These are phyloP conservation scores for Sylvicola cinctus DNA, from an alignment of 2,888 invertebrate genomes.

Conservation along the genomic window DNA sequence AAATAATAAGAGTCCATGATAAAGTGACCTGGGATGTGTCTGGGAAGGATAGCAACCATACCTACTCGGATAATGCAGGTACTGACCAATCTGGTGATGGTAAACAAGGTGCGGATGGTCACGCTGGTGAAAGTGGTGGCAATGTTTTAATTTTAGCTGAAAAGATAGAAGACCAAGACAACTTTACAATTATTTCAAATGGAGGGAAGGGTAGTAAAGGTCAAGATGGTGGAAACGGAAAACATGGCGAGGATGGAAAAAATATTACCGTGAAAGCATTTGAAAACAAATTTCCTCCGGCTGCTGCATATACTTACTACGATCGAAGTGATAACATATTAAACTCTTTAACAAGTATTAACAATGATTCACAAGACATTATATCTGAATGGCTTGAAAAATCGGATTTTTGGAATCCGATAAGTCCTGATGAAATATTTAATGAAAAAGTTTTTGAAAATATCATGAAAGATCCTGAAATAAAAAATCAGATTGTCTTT, in stretches of 20 bases:
- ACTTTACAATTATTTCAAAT: conserved; percentile 11
- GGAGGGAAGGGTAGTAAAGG: conserved; percentile 14
- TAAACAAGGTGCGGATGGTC: conserved; percentile 11
- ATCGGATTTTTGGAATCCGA: too few relatives aligned
- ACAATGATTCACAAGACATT: too few relatives aligned
- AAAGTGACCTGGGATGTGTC: conserved; percentile 11
- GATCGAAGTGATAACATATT: too few relatives aligned
- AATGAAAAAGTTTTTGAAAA: too few relatives aligned
- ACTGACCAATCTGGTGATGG: conserved; percentile 10
- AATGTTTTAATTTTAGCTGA: conserved; percentile 11
- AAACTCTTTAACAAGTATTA: too few relatives aligned
- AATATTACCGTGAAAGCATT: too few relatives aligned
- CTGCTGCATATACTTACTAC: too few relatives aligned
- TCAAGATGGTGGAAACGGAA: conserved; percentile 13
- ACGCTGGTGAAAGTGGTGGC: conserved; percentile 14
- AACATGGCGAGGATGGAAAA: conserved; percentile 10
- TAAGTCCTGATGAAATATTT: too few relatives aligned
- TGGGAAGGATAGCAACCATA: conserved; percentile 8
- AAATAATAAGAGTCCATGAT: conserved; percentile 9
- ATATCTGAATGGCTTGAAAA: too few relatives aligned
- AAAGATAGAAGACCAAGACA: conserved; percentile 9
- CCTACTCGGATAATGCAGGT: conserved; percentile 7
- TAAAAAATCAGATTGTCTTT: too few relatives aligned
- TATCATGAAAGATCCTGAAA: too few relatives aligned
- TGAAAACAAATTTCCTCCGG: too few relatives aligned